These are phyloP conservation scores for Mionectes macconnelli DNA, from an alignment of 2,113 vertebrate genomes.

Conservation along the genomic window DNA sequence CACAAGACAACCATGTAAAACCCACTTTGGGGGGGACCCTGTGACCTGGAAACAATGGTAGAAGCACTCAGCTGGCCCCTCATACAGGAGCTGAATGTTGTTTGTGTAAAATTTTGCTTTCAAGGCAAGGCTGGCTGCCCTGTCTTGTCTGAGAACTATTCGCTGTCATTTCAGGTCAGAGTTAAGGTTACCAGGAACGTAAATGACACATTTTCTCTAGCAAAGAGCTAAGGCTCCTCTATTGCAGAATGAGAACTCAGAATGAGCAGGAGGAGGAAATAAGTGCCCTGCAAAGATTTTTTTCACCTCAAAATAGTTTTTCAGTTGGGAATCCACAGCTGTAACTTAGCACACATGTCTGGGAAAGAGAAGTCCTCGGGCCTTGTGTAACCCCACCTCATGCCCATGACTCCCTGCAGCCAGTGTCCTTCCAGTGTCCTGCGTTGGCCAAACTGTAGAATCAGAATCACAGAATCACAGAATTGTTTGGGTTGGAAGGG, in stretches of 20 bases:
- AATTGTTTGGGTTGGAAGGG: background rate
- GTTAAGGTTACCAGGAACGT: background rate
- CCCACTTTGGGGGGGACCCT: background rate
- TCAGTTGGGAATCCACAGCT: background rate
- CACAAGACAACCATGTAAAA: background rate
- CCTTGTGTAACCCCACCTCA: rapidly evolving
- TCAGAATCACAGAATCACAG: background rate
- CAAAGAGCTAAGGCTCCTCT: background rate
- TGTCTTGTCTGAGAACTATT: background rate
- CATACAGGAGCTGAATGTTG: background rate
- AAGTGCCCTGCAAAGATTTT: background rate
- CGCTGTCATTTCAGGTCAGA: background rate
- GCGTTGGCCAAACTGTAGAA: background rate
- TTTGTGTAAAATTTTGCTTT: background rate
- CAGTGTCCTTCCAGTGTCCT: background rate
- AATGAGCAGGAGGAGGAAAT: background rate
- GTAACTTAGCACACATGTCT: rapidly evolving
- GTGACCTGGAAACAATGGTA: background rate
- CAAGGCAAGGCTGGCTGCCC: background rate
- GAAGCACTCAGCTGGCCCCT: background rate
- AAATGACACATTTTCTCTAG: background rate
- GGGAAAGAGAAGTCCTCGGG: rapidly evolving
- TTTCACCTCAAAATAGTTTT: background rate
- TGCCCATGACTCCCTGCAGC: background rate
- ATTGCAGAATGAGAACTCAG: background rate